phyloP scores from a whole-genome alignment of 2,113 vertebrate genomes.

The Malurus alboscapulatus region DNA sequence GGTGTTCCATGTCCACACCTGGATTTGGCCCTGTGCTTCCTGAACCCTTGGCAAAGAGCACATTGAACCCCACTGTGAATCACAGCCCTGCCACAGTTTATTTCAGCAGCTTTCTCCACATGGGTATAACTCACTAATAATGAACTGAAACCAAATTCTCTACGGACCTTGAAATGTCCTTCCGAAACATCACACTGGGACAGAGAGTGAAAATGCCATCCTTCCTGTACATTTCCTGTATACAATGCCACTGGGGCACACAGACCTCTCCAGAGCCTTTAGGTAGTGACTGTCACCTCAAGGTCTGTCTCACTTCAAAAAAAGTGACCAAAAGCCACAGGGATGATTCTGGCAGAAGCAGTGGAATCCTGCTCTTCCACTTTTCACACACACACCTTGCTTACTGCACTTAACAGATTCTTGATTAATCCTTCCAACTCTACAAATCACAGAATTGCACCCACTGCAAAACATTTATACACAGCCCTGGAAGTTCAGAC shows the following conservation, averaged over 20 bases:
- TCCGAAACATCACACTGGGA: background rate
- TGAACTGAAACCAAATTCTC: background rate
- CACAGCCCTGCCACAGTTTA: background rate
- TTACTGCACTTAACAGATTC: background rate
- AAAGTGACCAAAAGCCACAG: background rate
- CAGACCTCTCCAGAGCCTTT: background rate
- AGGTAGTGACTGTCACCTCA: background rate
- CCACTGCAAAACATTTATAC: background rate
- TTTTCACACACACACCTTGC: background rate
- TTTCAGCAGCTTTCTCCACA: background rate
- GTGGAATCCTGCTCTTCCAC: background rate
- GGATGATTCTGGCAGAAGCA: background rate
- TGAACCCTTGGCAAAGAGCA: background rate
- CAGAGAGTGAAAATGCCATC: background rate
- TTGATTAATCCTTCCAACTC: background rate
- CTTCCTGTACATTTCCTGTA: background rate
- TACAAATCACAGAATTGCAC: accelerated
- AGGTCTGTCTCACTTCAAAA: background rate
- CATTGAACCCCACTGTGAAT: accelerated
- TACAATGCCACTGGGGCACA: background rate
- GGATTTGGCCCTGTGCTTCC: background rate
- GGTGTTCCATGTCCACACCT: background rate
- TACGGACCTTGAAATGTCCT: background rate
- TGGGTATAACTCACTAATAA: background rate
- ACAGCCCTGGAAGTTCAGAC: background rate